Evolutionary conservation across 2,113 vertebrate genomes (phyloP).

Genomic region (Aleadryas rufinucha): DNA sequence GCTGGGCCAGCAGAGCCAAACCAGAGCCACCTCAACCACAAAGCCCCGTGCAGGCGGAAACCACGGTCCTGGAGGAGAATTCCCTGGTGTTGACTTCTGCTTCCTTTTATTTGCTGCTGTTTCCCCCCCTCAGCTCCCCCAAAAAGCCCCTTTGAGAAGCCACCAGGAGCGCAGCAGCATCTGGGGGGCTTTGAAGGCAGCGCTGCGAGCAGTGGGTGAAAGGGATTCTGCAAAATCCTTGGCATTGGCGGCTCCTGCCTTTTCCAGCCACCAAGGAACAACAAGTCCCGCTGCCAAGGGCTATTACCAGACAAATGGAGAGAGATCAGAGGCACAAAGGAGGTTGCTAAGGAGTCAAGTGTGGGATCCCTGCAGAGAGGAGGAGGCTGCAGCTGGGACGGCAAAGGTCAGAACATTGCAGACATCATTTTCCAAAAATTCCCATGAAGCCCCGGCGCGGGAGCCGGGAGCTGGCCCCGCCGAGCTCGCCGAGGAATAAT

Average conservation of each 20-base stretch:
- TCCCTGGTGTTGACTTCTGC: fast-evolving
- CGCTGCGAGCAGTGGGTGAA: neutral
- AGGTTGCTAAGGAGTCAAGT: conserved; percentile 59
- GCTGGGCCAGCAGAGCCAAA: neutral
- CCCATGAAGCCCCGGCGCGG: conserved; percentile 48
- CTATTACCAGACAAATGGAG: neutral
- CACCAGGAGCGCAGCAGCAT: neutral
- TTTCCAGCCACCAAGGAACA: conserved; percentile 20
- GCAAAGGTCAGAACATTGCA: conserved; percentile 65
- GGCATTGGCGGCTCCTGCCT: conserved; percentile 13
- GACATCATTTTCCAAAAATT: conserved; percentile 67
- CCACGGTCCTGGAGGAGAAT: neutral
- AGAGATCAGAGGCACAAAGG: conserved; percentile 54
- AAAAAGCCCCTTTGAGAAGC: neutral
- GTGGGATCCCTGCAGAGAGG: conserved; percentile 54
- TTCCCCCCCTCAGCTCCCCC: neutral
- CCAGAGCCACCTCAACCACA: neutral
- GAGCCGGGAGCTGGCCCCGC: conserved; percentile 51
- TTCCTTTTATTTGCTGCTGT: too few relatives aligned
- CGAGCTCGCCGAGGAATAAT: conserved; percentile 32
- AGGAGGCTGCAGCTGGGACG: conserved; percentile 67
- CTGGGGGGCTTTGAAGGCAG: neutral
- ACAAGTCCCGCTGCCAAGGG: conserved; percentile 33
- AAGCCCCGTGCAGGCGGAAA: neutral
- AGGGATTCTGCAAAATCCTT: neutral